Base-by-base conservation (phyloP, 1,140 invertebrate genomes). In the Drosophila ohnishii region DNA sequence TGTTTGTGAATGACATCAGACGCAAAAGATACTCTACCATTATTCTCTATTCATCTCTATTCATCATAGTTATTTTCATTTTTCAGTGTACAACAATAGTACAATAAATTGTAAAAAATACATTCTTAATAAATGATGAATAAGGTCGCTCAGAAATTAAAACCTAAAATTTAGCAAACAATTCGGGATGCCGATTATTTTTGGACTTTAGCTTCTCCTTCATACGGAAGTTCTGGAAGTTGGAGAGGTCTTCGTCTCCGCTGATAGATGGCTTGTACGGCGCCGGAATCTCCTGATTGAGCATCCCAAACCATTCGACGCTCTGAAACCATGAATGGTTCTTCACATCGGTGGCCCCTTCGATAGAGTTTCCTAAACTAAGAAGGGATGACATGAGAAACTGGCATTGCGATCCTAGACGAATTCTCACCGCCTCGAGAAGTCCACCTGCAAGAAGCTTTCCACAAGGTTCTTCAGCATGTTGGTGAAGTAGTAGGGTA, bases 401-500 rank as follows among this genome's bases (percentile, higher is more conserved):
- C 16, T 60, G 14, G 14, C 55, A 13, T 8, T 25, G 28, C 9
- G 3, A 8, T 6, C 30, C 14, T 0, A 7, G 0, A 0, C 3
- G 16, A 5, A 40, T 16, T 73, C 66, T 78, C 59, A 90, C 87
- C 98, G 94, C 90, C 97, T 97, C 0, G 95, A 96, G 8, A 97
- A 92, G 90, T 99, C 98, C 2, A 93, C 91, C 90, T 95, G 97
- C 1, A 99, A 93, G 25, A 98, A 92, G 85, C 97, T 96, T 58
- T 95, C 94, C 13, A 99, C 80, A 2, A 99, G 91, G 92, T 97
- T 96, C 86, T 95, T 97, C 51, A 99, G 88, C 72, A 98, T 96
- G 0, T 92, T 75, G 2, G 93, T 94, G 63, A 96, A 96, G 66
- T 94, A 94, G 1, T 91, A 92, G 0, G 96, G 95, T 74, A 94